phyloP scores from a whole-genome alignment of 2,797 vertebrate genomes.

The Glyptemys insculpta region DNA sequence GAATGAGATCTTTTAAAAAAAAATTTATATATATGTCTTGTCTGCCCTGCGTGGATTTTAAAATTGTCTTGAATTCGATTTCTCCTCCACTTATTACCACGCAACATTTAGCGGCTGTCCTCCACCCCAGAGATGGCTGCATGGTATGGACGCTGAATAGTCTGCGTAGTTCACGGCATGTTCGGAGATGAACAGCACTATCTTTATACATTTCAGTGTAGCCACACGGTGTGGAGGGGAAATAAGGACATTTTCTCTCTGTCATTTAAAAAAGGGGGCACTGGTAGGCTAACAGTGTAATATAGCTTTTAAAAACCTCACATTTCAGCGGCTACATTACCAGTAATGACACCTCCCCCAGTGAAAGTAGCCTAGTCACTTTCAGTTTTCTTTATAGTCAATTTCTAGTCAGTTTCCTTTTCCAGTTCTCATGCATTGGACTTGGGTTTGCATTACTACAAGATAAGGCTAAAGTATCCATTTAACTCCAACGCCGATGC shows the following conservation, averaged over 20 bases:
- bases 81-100: not conserved
- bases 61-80: not conserved
- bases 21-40: not conserved
- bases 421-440: not conserved
- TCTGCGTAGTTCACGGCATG: not conserved
- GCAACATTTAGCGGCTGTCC: not conserved
- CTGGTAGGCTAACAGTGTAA: not conserved
- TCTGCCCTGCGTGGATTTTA: not conserved
- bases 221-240: not conserved
- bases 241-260: not conserved
- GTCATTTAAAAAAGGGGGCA: not conserved
- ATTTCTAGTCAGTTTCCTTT: not conserved
- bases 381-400: not conserved
- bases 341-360: not conserved
- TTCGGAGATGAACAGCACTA: not conserved
- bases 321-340: not conserved
- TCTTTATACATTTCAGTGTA: not conserved
- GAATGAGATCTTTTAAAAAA: not conserved
- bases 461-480: not conserved
- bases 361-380: not conserved
- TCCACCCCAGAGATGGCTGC: not conserved
- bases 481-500: not conserved
- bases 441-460: not conserved
- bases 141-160: not conserved
- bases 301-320: not conserved